phyloP scores from a whole-genome alignment of 1,140 invertebrate genomes.

The Zaprionus davidi region DNA sequence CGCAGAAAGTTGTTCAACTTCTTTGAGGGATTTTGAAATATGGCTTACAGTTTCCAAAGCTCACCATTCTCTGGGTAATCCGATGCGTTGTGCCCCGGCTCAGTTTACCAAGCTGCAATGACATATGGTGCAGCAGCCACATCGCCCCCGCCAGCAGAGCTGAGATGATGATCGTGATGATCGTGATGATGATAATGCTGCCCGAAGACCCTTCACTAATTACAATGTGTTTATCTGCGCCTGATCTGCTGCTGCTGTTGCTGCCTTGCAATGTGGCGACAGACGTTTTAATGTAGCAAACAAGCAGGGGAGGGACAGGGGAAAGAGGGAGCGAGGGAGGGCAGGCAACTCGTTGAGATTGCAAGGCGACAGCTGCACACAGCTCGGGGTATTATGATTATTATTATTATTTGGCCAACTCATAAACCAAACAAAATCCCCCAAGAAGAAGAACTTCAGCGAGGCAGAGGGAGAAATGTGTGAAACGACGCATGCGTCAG shows the following conservation, averaged over 20 bases:
- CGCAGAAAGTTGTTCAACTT: not conserved
- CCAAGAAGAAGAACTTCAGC: not conserved
- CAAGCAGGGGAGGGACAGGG: not conserved
- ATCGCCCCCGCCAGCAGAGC: conserved; percentile 15
- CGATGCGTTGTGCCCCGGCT: conserved; percentile 62
- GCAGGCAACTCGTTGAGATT: conserved; percentile 48
- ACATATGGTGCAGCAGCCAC: conserved; percentile 59
- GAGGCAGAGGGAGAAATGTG: conserved; percentile 16
- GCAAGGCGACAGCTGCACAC: conserved; percentile 64
- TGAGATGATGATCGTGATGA: not conserved
- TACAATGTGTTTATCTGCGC: conserved; percentile 70
- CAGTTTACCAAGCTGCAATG: conserved; percentile 61
- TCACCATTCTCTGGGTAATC: conserved; percentile 29
- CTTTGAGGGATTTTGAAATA: conserved; percentile 24
- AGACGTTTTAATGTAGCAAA: conserved; percentile 52
- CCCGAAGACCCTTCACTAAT: conserved; percentile 55
- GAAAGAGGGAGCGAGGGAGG: not conserved
- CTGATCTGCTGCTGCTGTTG: conserved; percentile 17
- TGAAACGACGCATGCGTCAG: conserved; percentile 69
- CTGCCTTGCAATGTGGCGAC: conserved; percentile 64
- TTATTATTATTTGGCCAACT: conserved; percentile 74
- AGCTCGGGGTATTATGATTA: conserved; percentile 30
- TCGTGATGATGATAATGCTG: conserved; percentile 13
- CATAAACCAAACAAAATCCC: conserved; percentile 70
- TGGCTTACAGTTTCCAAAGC: conserved; percentile 30